These are phyloP conservation scores for Trisateles emortualis DNA, from an alignment of 2,888 invertebrate species.

Conservation along the genomic window DNA sequence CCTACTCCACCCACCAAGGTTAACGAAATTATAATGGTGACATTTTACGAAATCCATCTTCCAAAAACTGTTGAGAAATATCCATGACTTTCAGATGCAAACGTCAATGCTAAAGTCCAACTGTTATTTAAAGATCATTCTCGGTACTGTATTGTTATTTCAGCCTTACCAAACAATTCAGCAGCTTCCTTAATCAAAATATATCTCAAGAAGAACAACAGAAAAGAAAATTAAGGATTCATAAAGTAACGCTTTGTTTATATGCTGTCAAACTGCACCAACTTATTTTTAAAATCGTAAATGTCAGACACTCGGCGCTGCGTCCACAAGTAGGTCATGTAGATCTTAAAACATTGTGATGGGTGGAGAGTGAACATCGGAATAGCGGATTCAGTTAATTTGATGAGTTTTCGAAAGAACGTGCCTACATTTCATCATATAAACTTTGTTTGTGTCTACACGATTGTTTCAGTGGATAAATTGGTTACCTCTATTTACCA, in stretches of 20 bases:
- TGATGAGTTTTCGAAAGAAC: conserved; percentile 1
- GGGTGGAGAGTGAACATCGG: conserved; percentile 20
- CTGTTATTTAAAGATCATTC: conserved; percentile 9
- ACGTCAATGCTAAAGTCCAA: conserved; percentile 1
- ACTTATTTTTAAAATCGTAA: conserved; percentile 51
- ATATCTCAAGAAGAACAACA: conserved; percentile 32
- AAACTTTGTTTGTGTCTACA: too few relatives aligned
- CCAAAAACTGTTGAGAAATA: conserved; percentile 4
- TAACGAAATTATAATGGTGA: neutral
- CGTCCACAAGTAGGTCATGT: conserved; percentile 42
- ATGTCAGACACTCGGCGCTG: conserved; percentile 44
- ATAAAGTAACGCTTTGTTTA: conserved; percentile 42
- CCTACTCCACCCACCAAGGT: too few relatives aligned
- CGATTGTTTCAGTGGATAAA: too few relatives aligned
- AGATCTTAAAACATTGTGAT: conserved; percentile 33
- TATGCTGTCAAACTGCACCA: conserved; percentile 37
- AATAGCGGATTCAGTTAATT: conserved; percentile 11
- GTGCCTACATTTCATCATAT: neutral
- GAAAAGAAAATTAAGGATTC: conserved; percentile 20
- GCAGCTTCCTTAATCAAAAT: conserved; percentile 4
- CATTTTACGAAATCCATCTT: neutral
- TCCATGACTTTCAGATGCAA: conserved; percentile 5
- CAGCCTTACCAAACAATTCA: neutral
- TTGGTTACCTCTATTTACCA: too few relatives aligned
- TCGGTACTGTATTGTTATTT: neutral